A percentile compares a stretch with the other conserved stretches of the same genome.
phyloP scores from a whole-genome alignment of 2,113 vertebrate genomes.

The Chamaea fasciata region DNA sequence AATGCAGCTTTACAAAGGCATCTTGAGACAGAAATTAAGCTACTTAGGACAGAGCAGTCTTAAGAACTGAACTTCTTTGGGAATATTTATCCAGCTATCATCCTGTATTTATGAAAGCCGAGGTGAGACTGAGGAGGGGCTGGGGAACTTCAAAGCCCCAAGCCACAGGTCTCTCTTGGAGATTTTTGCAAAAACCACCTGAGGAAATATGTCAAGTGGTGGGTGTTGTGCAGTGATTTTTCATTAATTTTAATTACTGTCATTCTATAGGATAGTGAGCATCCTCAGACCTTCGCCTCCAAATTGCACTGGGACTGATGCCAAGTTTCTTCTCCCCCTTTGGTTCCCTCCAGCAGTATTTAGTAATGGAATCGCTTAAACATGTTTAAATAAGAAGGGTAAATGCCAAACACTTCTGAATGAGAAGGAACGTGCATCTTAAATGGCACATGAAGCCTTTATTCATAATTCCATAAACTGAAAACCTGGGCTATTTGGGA shows the following conservation, averaged over 20 bases:
- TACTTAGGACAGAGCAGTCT: not conserved
- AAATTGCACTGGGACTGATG: conserved; percentile 59
- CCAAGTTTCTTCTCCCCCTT: conserved; percentile 54
- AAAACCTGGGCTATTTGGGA: not conserved
- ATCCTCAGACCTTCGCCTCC: conserved; percentile 55
- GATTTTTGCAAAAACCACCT: conserved; percentile 35
- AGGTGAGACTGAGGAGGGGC: conserved; percentile 14
- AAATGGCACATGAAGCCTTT: conserved; percentile 26
- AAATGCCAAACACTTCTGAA: conserved; percentile 60
- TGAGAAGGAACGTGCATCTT: conserved; percentile 20
- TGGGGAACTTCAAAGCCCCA: conserved; percentile 42
- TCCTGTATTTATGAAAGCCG: not conserved
- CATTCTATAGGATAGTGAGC: conserved; percentile 62
- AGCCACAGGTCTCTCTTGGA: not conserved
- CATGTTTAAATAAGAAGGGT: conserved; percentile 56
- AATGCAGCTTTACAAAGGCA: not conserved
- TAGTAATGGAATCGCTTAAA: conserved; percentile 64
- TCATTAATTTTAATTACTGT: conserved; percentile 73
- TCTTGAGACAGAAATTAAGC: not conserved
- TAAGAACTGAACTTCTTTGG: not conserved
- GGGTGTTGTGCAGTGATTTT: conserved; percentile 57
- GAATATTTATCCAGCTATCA: not conserved
- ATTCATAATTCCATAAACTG: conserved; percentile 8
- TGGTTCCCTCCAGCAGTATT: conserved; percentile 61
- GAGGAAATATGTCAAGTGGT: conserved; percentile 49